Conservation (phyloP, 2,888 invertebrate genomes). For the Tipula vernalis region DNA sequence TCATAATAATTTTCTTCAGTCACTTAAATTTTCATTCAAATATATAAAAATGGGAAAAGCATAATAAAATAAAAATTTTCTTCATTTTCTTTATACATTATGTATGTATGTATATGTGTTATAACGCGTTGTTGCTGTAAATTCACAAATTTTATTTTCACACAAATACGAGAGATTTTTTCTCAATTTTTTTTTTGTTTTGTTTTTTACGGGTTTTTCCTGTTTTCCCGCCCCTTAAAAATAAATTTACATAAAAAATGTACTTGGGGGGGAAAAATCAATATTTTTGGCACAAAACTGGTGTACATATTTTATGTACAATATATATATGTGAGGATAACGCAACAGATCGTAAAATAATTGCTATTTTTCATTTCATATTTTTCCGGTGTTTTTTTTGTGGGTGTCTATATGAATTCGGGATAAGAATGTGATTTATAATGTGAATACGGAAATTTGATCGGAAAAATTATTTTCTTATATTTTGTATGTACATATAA, state of each 20-base stretch:
- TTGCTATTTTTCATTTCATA: not conserved
- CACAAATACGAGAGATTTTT: not conserved
- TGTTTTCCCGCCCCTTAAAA: not conserved
- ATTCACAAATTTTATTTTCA: not conserved
- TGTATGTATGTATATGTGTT: not conserved
- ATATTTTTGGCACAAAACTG: not conserved
- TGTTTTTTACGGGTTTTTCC: not conserved
- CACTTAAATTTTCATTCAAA: constrained; percentile 4
- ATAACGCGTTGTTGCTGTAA: not conserved
- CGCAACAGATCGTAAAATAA: not conserved
- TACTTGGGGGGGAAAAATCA: not conserved
- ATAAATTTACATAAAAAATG: not conserved
- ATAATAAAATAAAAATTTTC: not conserved
- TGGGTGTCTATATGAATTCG: not conserved
- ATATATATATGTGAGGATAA: not conserved
- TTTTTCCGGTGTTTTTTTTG: not conserved
- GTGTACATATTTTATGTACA: not conserved
- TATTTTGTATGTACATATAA: not conserved
- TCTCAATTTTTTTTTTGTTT: not conserved
- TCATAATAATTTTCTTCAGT: constrained; percentile 4
- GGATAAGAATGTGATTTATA: not conserved
- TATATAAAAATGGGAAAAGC: not conserved
- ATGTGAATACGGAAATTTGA: not conserved
- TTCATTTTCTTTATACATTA: not conserved
- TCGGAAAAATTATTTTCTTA: not conserved